Conservation (phyloP, 1,140 invertebrate species). For the Alviniconcha marisindica region DNA sequence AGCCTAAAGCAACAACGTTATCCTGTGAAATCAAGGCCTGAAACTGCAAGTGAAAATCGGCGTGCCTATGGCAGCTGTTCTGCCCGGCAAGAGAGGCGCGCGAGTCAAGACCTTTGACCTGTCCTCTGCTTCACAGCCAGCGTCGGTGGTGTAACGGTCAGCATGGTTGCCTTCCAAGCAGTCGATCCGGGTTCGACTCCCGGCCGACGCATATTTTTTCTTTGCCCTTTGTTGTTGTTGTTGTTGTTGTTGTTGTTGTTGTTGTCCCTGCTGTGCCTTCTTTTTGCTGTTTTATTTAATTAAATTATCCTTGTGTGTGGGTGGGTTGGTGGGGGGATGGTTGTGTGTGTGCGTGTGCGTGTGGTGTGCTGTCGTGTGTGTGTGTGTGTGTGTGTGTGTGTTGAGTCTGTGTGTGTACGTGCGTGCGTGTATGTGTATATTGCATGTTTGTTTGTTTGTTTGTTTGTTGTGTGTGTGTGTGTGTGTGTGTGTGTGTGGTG, state of each 20-base stretch:
- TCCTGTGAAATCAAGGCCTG: too few relatives aligned
- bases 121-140: slow-evolving; percentile 48
- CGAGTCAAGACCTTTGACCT: too few relatives aligned
- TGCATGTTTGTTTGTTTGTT: background rate
- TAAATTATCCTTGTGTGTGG: too few relatives aligned
- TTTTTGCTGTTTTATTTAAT: background rate
- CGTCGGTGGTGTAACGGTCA: slow-evolving; percentile 92
- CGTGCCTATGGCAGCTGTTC: too few relatives aligned
- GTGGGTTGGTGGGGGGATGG: too few relatives aligned
- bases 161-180: slow-evolving; percentile 96
- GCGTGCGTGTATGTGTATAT: background rate
- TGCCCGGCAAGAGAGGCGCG: too few relatives aligned
- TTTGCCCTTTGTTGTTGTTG: background rate
- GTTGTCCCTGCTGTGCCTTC: too few relatives aligned
- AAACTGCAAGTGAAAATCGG: too few relatives aligned
- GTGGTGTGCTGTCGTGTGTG: background rate
- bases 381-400: background rate
- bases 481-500: slow-evolving; percentile 2
- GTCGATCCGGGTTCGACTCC: slow-evolving; percentile 97
- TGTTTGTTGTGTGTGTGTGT: background rate
- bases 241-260: slow-evolving; percentile 14
- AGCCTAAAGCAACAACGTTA: too few relatives aligned
- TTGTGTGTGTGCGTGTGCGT: background rate
- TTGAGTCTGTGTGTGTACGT: background rate
- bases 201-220: slow-evolving; percentile 75